phyloP scores from a whole-genome alignment of 2,113 vertebrate species.

The Gymnobelideus leadbeateri region DNA sequence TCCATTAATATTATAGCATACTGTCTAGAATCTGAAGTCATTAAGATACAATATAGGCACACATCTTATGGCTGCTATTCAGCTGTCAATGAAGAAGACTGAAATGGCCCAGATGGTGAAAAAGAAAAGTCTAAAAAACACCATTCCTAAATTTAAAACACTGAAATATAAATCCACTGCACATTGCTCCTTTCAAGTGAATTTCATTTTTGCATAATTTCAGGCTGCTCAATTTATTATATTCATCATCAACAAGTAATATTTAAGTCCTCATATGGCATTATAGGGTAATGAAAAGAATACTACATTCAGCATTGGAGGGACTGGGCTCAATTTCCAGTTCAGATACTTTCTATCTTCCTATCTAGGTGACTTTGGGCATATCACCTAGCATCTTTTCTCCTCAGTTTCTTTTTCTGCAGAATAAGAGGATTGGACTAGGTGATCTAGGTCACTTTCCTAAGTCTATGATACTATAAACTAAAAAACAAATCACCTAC shows the following conservation, averaged over 20 bases:
- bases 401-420: neutral
- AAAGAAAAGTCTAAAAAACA: constrained; percentile 1
- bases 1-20: neutral
- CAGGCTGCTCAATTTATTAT: constrained; percentile 48
- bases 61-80: constrained; percentile 4
- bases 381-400: neutral
- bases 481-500: constrained; percentile 65
- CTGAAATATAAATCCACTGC: constrained; percentile 6
- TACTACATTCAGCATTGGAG: neutral
- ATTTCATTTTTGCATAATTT: constrained; percentile 8
- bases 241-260: constrained; percentile 60
- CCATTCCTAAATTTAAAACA: constrained; percentile 7
- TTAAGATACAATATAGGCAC: constrained; percentile 12
- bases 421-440: neutral
- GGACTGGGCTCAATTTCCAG: neutral
- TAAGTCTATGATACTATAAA: neutral
- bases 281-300: neutral
- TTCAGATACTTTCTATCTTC: neutral
- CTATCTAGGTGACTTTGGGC: neutral
- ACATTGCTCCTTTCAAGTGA: constrained; percentile 5
- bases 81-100: constrained; percentile 5
- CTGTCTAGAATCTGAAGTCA: neutral
- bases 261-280: constrained; percentile 65
- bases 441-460: neutral
- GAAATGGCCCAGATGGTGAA: constrained; percentile 1